Percentiles rank a stretch among this genome's conserved stretches.
These are phyloP conservation scores for Myotis findleyi DNA, from an alignment of 2,797 vertebrate genomes.

Conservation along the genomic window DNA sequence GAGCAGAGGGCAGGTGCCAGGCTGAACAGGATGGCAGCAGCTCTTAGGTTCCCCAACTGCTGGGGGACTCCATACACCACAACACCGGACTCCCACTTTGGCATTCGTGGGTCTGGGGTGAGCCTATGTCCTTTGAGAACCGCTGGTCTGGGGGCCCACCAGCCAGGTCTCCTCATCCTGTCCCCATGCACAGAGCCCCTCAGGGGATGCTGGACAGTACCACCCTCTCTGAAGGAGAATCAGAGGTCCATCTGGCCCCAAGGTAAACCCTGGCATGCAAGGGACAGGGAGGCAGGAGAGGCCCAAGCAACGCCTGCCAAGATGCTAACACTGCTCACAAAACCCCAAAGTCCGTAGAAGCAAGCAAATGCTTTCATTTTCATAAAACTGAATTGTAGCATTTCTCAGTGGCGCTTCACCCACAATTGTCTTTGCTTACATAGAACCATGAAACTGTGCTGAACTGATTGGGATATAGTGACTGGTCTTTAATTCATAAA, in stretches of 20 bases:
- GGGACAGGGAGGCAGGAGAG: not conserved
- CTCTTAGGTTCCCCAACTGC: not conserved
- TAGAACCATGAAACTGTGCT: too few species aligned
- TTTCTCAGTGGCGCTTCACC: not conserved
- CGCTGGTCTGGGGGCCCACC: not conserved
- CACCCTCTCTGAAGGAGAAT: not conserved
- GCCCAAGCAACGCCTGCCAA: not conserved
- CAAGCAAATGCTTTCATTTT: not conserved
- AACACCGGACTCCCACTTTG: too few species aligned
- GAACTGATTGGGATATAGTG: not conserved
- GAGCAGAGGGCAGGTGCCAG: too few species aligned
- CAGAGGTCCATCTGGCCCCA: not conserved
- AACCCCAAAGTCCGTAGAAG: not conserved
- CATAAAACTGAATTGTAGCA: not conserved
- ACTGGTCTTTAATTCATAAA: too few species aligned
- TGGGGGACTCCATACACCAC: not conserved
- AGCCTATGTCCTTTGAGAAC: not conserved
- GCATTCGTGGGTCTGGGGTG: not conserved
- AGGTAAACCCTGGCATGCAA: rapidly evolving
- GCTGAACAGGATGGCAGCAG: not conserved
- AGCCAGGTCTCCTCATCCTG: rapidly evolving
- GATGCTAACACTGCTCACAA: not conserved
- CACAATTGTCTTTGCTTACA: not conserved
- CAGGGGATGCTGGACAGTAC: not conserved
- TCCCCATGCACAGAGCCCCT: not conserved